Conservation (phyloP, 2,797 vertebrate species). For the Hylomyscus alleni region DNA sequence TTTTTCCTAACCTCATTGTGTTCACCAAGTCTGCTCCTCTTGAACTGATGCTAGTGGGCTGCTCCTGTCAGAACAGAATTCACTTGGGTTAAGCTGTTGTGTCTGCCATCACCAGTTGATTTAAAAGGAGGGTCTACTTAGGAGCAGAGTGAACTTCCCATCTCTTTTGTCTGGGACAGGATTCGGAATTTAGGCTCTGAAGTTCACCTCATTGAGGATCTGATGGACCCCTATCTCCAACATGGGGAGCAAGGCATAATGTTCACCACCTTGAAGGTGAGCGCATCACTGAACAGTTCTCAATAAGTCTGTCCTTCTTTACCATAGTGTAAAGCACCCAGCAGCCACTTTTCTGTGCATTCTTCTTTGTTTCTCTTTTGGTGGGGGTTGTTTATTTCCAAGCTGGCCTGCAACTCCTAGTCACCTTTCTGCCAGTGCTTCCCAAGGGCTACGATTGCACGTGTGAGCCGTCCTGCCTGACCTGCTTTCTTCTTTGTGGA, state of each 20-base stretch:
- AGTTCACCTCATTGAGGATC: constrained; percentile 97
- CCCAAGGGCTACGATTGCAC: not conserved
- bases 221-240: constrained; percentile 99
- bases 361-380: not conserved
- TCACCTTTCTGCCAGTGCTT: not conserved
- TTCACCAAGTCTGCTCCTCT: constrained; percentile 11
- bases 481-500: not conserved
- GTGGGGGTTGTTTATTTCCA: not conserved
- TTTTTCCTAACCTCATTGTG: not conserved
- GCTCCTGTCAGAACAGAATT: not conserved
- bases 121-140: not conserved
- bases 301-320: not conserved
- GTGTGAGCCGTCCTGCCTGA: not conserved
- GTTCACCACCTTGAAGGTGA: constrained; percentile 99
- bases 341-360: not conserved
- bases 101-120: constrained; percentile 45
- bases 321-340: not conserved
- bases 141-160: not conserved
- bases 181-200: constrained; percentile 99
- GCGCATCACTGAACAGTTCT: not conserved
- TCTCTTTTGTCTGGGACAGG: constrained; percentile 86
- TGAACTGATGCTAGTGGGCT: not conserved
- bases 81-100: not conserved
- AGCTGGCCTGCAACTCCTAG: not conserved
- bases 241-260: constrained; percentile 99